phyloP scores from a whole-genome alignment of 2,797 vertebrate genomes.

The Balearica regulorum region DNA sequence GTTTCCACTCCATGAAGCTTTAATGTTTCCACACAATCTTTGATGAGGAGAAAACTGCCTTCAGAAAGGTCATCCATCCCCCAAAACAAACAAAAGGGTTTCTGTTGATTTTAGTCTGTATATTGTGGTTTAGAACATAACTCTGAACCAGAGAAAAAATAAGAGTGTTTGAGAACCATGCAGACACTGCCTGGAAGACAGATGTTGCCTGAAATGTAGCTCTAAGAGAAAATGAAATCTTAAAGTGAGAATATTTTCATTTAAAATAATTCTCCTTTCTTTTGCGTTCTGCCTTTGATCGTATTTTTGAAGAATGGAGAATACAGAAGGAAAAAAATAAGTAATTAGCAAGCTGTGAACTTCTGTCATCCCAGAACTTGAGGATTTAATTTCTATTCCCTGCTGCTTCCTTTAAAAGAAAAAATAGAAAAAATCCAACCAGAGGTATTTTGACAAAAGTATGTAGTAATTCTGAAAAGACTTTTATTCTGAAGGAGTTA shows the following conservation, averaged over 20 bases:
- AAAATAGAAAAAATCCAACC: background rate
- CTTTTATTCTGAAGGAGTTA: background rate
- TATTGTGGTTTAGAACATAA: background rate
- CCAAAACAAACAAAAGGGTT: background rate
- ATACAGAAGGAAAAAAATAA: background rate
- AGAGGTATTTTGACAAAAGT: background rate
- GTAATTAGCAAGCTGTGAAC: background rate
- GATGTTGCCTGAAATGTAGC: background rate
- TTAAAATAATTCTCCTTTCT: background rate
- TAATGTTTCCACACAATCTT: background rate
- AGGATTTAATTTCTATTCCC: background rate
- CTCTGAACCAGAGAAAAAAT: background rate
- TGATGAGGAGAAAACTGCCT: background rate
- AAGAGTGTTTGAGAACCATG: background rate
- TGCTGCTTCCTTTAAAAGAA: background rate
- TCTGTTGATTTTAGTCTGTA: background rate
- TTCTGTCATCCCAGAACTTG: background rate
- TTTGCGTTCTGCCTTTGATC: background rate
- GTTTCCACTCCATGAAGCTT: background rate
- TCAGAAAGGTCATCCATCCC: background rate
- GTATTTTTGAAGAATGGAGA: background rate
- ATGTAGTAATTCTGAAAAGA: background rate
- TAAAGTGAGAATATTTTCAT: background rate
- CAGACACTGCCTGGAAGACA: background rate
- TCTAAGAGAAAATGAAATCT: background rate